Evolutionary conservation across 2,797 vertebrate genomes (phyloP).

Genomic region (Sebastes trivittatus): DNA sequence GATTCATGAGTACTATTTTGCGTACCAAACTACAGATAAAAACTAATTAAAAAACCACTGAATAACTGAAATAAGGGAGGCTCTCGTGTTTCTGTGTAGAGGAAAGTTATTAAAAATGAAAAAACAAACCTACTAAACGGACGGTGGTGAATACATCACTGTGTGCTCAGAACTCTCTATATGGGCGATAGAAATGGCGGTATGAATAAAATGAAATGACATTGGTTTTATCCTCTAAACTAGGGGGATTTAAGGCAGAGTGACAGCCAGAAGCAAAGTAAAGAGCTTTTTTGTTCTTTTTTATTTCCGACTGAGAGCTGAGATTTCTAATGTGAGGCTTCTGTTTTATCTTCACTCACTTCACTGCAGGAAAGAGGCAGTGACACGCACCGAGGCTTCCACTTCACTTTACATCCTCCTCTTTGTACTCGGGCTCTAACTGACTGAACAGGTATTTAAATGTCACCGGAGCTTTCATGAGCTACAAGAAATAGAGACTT

Average conservation of each 20-base stretch:
- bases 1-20: background rate
- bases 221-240: constrained; percentile 33
- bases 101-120: background rate
- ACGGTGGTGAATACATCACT: background rate
- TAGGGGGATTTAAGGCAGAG: constrained; percentile 9
- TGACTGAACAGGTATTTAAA: constrained; percentile 33
- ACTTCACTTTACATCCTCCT: constrained; percentile 35
- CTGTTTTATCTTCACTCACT: constrained; percentile 53
- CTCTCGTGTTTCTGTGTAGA: background rate
- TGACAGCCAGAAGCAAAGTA: constrained; percentile 37
- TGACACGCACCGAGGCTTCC: constrained; percentile 32
- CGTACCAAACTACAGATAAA: background rate
- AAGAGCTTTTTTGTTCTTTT: constrained; percentile 42
- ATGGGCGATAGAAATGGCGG: background rate
- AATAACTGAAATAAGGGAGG: background rate
- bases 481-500: background rate
- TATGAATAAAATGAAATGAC: constrained; percentile 23
- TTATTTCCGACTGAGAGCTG: constrained; percentile 7
- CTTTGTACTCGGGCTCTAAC: constrained; percentile 10
- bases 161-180: background rate
- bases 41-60: background rate
- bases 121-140: background rate
- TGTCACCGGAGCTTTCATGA: constrained; percentile 24
- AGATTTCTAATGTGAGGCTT: constrained; percentile 28
- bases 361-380: constrained; percentile 25